phyloP scores from a whole-genome alignment of 2,113 vertebrate genomes.

The Alectura lathami region DNA sequence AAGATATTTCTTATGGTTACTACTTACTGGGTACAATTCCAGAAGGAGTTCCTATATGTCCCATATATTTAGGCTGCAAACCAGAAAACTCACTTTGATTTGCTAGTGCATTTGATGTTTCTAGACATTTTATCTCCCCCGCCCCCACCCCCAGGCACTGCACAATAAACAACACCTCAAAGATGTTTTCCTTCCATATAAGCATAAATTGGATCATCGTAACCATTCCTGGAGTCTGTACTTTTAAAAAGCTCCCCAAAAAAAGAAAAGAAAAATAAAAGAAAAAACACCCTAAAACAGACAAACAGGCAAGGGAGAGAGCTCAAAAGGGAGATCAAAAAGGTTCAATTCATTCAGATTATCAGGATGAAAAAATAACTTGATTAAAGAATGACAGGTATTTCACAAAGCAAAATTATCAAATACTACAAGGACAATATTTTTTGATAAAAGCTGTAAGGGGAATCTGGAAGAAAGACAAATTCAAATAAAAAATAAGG shows the following conservation, averaged over 20 bases:
- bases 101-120: neutral
- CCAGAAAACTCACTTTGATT: neutral
- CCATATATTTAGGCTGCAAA: neutral
- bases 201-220: neutral
- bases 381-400: neutral
- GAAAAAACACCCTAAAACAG: neutral
- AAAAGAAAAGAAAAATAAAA: neutral
- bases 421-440: neutral
- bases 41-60: neutral
- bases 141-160: no score
- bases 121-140: neutral
- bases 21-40: neutral
- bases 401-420: neutral
- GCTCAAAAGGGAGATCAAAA: neutral
- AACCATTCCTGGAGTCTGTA: neutral
- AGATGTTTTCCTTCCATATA: accelerated
- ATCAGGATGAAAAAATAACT: neutral
- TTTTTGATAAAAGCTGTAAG: neutral
- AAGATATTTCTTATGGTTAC: neutral
- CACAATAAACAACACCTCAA: neutral
- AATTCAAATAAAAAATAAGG: neutral
- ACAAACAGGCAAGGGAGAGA: neutral
- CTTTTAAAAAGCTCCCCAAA: neutral
- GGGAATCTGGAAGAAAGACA: neutral
- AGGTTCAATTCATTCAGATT: neutral